Base-by-base conservation (phyloP, 2,797 vertebrate genomes). In the Hemitrygon akajei region DNA sequence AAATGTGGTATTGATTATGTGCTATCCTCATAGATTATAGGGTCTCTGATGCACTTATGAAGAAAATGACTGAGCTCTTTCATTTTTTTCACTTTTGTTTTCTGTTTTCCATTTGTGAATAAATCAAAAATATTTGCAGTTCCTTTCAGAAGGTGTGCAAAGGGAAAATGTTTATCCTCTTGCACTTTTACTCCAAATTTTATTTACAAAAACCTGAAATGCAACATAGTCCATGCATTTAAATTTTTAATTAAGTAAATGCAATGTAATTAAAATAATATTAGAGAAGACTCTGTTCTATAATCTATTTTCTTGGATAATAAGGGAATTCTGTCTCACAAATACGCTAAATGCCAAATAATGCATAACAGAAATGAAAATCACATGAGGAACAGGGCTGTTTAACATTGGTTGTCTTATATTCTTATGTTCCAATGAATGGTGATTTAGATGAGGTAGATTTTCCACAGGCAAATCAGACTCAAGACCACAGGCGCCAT, bases 1-100 rank as follows among this genome's bases (percentile, higher is more conserved):
- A 92, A 89, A 92, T 92, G 71, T 92, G 91, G 47, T 75, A 75
- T 75, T 71, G 22, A 92, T 92, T 92, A 75, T 56, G 89, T 92
- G 91, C 73, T 37, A 30, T 92, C 71, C 73, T 92, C 71, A 75
- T 27, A 56, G 91, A 92, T 75, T 92, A 92, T 18, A 92, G 40
- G 37, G 40, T 73, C 40, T 27, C 66, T 40, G n/a, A 75, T 75
- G 73, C 56, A 37, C 37, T 75, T 56, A 73, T 20, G 60, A 75
- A 92, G 91, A 30, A 37, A 92, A 92, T 56, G 69, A 30, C 11
- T 30, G 25, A 92, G 25, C 12, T 56, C 37, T n/a, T 91, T 71
- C 66, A 89, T 71, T 91, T 66, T n/a, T 20, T 16, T 91, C 27
- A 30, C 91, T 92, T 92, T 75, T 73, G 40, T 47, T 92, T 56